Percentiles rank a stretch among this genome's conserved stretches.
phyloP scores from a whole-genome alignment of 2,113 vertebrate species.

The Cervus canadensis region DNA sequence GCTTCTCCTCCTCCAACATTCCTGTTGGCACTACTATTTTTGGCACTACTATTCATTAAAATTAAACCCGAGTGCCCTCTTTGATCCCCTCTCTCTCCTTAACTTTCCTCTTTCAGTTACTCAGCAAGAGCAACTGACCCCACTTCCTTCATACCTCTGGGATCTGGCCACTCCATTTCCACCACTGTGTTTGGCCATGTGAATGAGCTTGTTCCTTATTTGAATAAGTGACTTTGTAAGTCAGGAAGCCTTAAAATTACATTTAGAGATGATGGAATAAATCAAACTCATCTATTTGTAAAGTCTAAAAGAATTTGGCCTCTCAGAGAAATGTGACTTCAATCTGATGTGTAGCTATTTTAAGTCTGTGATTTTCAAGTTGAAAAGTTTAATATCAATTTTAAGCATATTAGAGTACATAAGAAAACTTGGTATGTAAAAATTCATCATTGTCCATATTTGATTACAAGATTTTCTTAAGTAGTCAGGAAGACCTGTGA shows the following conservation, averaged over 20 bases:
- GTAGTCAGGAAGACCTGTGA: not conserved
- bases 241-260: slow-evolving; percentile 4
- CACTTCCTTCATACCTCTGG: not conserved
- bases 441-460: not conserved
- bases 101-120: slow-evolving; percentile 23
- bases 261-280: not conserved
- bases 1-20: not conserved
- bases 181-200: not conserved
- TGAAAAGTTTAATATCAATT: not conserved
- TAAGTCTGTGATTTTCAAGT: not conserved
- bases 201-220: not conserved
- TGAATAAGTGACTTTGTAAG: not conserved
- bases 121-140: not conserved
- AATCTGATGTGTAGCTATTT: not conserved
- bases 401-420: not conserved
- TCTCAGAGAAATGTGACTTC: not conserved
- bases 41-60: not conserved
- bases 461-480: not conserved
- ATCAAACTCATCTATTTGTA: not conserved
- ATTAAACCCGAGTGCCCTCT: not conserved
- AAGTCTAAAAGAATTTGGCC: slow-evolving; percentile 1
- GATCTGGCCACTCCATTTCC: not conserved
- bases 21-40: not conserved
- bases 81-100: not conserved
- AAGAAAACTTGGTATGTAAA: not conserved